Evolutionary conservation across 2,888 invertebrate genomes (phyloP).

Genomic region (Dysmachus trigonus): DNA sequence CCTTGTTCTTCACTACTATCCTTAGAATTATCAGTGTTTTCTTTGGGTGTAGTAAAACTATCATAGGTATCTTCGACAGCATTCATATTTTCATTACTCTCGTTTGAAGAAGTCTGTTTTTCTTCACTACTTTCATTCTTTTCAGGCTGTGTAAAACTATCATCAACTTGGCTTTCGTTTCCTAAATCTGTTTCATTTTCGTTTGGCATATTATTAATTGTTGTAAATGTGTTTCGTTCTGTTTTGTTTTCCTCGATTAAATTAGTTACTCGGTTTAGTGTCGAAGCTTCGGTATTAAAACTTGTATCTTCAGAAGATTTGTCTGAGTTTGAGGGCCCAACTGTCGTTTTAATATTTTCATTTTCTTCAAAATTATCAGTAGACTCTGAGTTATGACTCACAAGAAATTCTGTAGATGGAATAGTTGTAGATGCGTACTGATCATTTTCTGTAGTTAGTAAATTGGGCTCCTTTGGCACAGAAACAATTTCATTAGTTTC

Average conservation of each 20-base stretch:
- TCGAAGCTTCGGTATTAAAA: background rate
- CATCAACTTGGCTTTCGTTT: background rate
- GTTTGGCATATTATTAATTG: background rate
- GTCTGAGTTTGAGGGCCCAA: background rate
- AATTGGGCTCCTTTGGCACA: background rate
- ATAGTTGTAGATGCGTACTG: background rate
- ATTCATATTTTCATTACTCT: background rate
- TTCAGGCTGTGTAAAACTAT: background rate
- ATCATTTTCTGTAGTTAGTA: background rate
- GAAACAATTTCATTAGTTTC: background rate
- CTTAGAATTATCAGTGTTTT: background rate
- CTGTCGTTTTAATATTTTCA: background rate
- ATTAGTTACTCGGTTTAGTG: background rate
- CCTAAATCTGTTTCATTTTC: background rate
- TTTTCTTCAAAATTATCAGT: background rate
- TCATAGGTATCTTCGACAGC: background rate
- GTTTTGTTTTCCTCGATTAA: background rate
- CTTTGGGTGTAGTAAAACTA: background rate
- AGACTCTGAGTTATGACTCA: background rate
- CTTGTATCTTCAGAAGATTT: background rate
- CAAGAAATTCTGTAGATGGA: background rate
- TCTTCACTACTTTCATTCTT: background rate
- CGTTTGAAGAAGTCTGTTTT: background rate
- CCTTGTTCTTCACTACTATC: conserved; percentile 10
- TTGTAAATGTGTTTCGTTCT: background rate